These are phyloP conservation scores for Carlito syrichta DNA, from an alignment of 2,113 vertebrate genomes.

Conservation along the genomic window DNA sequence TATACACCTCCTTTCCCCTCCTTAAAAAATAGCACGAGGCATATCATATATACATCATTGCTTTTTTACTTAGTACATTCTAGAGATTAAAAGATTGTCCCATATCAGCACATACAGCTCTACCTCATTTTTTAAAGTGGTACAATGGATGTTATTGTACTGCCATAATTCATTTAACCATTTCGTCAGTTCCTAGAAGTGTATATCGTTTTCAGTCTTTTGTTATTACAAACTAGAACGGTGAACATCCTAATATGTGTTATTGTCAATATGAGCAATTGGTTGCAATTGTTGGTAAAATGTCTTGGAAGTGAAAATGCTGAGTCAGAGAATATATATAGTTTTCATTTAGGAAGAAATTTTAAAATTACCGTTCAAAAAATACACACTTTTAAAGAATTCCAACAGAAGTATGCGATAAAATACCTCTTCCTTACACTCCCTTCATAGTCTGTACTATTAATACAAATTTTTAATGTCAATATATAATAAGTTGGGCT, in stretches of 20 bases:
- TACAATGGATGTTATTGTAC: not conserved
- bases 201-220: not conserved
- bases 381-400: not conserved
- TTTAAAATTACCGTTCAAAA: not conserved
- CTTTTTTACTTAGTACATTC: not conserved
- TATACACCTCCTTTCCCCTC: not conserved
- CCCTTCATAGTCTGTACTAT: not conserved
- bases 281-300: not conserved
- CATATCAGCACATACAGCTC: not conserved
- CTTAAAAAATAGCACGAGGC: not conserved
- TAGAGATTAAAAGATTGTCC: not conserved
- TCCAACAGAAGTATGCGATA: not conserved
- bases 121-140: not conserved
- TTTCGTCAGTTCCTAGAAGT: not conserved
- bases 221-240: not conserved
- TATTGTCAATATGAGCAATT: not conserved
- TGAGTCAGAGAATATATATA: not conserved
- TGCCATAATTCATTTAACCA: not conserved
- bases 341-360: conserved; percentile 38
- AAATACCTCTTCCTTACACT: not conserved
- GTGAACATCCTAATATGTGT: not conserved
- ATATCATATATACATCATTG: not conserved
- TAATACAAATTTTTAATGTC: no score
- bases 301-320: conserved; percentile 4
- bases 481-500: not conserved